A percentile compares a stretch with the other conserved stretches of the same genome.
These are phyloP conservation scores for Caenorhabditis japonica DNA, from an alignment of 2,888 invertebrate species.

Conservation along the genomic window DNA sequence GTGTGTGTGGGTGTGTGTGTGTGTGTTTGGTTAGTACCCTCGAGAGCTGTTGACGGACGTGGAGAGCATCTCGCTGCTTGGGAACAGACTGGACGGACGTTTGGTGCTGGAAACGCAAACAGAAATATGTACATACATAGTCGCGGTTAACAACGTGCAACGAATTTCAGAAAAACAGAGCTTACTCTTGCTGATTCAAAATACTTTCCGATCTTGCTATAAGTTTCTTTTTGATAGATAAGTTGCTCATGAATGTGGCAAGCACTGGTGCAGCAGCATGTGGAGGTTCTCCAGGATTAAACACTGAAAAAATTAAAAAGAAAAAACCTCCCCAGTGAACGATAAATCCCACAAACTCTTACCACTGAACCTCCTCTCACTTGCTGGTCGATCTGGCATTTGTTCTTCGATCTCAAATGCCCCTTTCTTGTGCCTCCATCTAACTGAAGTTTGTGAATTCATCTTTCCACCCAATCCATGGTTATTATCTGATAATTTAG, in stretches of 20 bases:
- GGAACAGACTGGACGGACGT: conserved; percentile 43
- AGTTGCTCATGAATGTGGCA: conserved; percentile 56
- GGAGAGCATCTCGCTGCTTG: conserved; percentile 51
- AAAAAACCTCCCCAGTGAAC: neutral
- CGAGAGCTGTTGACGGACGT: conserved; percentile 39
- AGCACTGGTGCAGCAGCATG: conserved; percentile 59
- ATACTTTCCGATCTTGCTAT: conserved; percentile 53
- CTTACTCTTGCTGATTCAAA: conserved; percentile 22
- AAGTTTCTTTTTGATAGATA: conserved; percentile 47
- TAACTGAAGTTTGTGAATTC: conserved; percentile 37
- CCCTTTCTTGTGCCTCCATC: conserved; percentile 36
- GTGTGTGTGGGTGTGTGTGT: no score
- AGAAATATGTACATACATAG: neutral
- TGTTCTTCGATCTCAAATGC: conserved; percentile 25
- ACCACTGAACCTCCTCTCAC: conserved; percentile 53
- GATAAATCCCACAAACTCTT: neutral
- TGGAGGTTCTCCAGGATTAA: conserved; percentile 51
- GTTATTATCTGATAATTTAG: neutral
- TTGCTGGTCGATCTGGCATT: conserved; percentile 50
- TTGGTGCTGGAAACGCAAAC: conserved; percentile 18
- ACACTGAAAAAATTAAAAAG: conserved; percentile 32
- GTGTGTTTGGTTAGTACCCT: conserved; percentile 30
- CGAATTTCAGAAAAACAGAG: neutral
- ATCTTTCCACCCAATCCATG: conserved; percentile 17
- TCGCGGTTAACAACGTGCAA: no score